Percentiles rank a stretch among this genome's conserved stretches.
Conservation (phyloP, 2,797 vertebrate species). For the Loriculus beryllinus region DNA sequence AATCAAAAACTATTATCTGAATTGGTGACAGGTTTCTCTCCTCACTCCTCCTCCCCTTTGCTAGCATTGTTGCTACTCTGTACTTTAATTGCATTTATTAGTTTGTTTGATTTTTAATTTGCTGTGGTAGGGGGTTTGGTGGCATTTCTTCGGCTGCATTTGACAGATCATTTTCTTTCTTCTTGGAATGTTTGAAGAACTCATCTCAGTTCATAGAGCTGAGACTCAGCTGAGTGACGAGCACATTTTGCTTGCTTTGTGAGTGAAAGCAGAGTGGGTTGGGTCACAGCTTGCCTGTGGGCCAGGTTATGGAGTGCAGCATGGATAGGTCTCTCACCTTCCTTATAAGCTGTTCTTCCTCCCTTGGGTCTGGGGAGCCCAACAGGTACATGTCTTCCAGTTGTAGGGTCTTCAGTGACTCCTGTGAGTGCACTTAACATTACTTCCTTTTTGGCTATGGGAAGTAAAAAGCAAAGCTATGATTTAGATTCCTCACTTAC, state of each 20-base stretch:
- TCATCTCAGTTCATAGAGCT: background rate
- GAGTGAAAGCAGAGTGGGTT: background rate
- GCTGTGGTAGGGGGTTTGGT: background rate
- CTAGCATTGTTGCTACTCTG: background rate
- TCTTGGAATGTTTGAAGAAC: background rate
- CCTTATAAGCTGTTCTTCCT: background rate
- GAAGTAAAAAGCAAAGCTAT: background rate
- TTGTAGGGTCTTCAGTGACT: background rate
- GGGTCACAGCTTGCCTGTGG: rapidly evolving
- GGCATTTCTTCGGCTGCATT: background rate
- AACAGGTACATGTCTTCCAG: rapidly evolving
- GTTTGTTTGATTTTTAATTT: background rate
- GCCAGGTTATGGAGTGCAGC: background rate
- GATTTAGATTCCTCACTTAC: rapidly evolving
- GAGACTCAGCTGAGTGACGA: background rate
- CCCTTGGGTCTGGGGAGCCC: rapidly evolving
- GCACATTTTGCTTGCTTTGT: background rate
- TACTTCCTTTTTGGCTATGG: too few relatives aligned
- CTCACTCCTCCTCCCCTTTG: background rate
- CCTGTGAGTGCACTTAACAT: background rate
- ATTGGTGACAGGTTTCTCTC: background rate
- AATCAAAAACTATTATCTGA: background rate
- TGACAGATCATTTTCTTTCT: background rate
- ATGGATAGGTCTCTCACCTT: background rate
- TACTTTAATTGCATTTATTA: background rate